Base-by-base conservation (phyloP, 2,888 invertebrate species). In the Netelia fuscicornis region DNA sequence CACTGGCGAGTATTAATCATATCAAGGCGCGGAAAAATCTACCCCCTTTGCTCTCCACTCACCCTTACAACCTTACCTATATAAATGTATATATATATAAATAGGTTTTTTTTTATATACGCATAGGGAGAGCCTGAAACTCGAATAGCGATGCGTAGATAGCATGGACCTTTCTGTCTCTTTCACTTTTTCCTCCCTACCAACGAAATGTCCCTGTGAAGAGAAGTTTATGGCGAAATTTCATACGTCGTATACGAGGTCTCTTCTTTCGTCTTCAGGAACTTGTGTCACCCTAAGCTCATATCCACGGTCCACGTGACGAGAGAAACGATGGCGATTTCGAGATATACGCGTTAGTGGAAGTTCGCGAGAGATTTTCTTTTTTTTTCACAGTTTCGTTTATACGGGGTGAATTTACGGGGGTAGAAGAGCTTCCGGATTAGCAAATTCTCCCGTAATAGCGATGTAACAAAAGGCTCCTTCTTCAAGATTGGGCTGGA, bases 401-500 rank as follows among this genome's bases (percentile, higher is more conserved):
- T 13, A 9, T 42, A 72, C 58, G 58, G 10, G 44, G 8, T 17
- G 13, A n/a, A 37, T 71, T 78, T 81, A 87, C 13, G 81, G 81
- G 2, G 88, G 87, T 42, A 88, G 77, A 52, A 86, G 79, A 30
- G 89, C 20, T 89, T 92, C 52, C 89, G 92, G 20, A 89, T 93
- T 80, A 94, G 95, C 90, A 85, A 95, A 89, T 85, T 95, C 95
- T 8, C 95, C 95, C 25, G 94, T 95, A 9, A 95, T 89, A 1
- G 95, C 94, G 52, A 95, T 94, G 87, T 95, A 95, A 87, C 95
- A 95, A 89, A 95, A 95, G 2, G 95, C 95, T 1, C 95, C 95
- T 79, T 95, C 95, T 68, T 94, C 94, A 3, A 95, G 95, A 54
- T 93, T 90, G 0, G 95, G 95, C 84, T 95, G 94, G 17, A 91